Percentiles rank a stretch among this genome's conserved stretches.
Evolutionary conservation across 2,888 invertebrate species (phyloP).

Genomic region (Pachydiplax longipennis): DNA sequence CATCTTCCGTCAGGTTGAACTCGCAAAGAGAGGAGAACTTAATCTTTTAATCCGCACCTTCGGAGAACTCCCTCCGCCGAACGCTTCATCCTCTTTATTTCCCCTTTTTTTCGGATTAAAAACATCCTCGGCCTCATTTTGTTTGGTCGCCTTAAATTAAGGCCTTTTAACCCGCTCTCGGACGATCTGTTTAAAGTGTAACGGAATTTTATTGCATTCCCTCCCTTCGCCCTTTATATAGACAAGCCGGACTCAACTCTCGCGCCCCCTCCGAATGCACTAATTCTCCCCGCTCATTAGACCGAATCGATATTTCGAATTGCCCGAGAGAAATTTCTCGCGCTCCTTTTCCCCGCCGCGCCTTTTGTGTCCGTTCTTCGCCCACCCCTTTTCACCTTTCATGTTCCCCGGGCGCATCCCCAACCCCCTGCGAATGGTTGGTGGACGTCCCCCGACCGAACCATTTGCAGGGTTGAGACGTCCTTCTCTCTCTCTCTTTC

Average conservation of each 20-base stretch:
- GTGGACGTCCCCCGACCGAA: no score
- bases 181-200: not conserved
- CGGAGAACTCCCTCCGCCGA: no score
- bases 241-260: not conserved
- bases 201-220: not conserved
- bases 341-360: not conserved
- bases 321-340: slow-evolving; percentile 20
- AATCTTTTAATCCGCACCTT: no score
- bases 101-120: not conserved
- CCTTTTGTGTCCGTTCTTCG: not conserved
- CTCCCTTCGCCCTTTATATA: not conserved
- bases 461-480: no score
- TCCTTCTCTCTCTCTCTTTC: not conserved
- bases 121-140: not conserved
- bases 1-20: no score
- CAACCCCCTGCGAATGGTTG: not conserved
- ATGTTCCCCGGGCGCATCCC: no score
- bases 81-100: not conserved
- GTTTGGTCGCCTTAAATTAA: not conserved
- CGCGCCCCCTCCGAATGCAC: not conserved
- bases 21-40: no score
- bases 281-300: not conserved
- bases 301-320: slow-evolving; percentile 19
- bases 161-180: not conserved
- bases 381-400: not conserved